Conservation (phyloP, 1,140 invertebrate species). For the Drosophila ironensis region DNA sequence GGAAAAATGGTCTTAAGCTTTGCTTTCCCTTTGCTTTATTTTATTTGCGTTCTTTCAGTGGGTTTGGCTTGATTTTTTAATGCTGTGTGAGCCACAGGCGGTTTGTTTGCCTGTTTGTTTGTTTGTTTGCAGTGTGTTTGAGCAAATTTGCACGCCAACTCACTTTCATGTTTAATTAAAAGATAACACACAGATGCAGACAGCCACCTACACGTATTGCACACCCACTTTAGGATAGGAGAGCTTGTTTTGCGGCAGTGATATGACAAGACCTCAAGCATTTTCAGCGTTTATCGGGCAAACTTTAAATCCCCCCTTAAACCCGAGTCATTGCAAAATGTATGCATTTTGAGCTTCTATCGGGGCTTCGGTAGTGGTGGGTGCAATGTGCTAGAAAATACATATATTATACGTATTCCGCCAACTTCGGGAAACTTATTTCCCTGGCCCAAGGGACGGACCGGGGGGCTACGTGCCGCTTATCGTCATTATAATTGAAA, state of each 20-base stretch:
- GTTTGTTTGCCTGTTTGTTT: constrained; percentile 44
- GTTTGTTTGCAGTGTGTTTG: constrained; percentile 45
- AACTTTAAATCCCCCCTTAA: constrained; percentile 7
- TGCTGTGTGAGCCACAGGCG: constrained; percentile 28
- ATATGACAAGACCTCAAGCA: constrained; percentile 61
- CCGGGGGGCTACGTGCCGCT: constrained; percentile 47
- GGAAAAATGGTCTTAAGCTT: constrained; percentile 9
- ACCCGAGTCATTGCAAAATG: constrained; percentile 46
- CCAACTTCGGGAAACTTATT: constrained; percentile 42
- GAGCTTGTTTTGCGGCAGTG: constrained; percentile 2
- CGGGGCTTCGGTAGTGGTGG: constrained; percentile 26
- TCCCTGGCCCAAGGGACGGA: neutral
- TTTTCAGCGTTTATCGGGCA: constrained; percentile 48
- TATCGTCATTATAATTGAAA: constrained; percentile 71
- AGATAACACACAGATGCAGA: constrained; percentile 59
- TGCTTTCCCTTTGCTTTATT: constrained; percentile 2
- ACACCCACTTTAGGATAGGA: neutral
- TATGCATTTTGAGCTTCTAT: constrained; percentile 59
- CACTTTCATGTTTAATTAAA: constrained; percentile 79
- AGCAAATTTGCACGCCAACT: constrained; percentile 59
- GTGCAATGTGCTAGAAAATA: constrained; percentile 60
- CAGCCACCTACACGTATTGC: neutral
- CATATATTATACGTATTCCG: constrained; percentile 36
- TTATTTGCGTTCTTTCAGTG: neutral
- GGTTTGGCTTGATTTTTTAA: constrained; percentile 33